These are phyloP conservation scores for Stichodactyla mertensii DNA, from an alignment of 64 coral and sea anemone species.

Conservation along the genomic window DNA sequence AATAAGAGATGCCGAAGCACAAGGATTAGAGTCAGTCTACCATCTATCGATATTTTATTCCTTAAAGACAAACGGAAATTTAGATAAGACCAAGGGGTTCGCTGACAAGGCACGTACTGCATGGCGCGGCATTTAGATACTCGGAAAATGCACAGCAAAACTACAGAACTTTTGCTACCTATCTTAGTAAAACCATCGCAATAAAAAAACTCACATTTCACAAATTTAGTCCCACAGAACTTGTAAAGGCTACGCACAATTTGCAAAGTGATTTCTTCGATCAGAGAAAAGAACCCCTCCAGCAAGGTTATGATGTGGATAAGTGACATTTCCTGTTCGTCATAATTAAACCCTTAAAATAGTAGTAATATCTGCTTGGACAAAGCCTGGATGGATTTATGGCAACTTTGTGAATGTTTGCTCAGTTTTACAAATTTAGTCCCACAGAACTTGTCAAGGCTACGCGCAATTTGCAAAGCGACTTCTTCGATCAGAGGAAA, in stretches of 20 bases:
- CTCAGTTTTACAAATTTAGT: no score
- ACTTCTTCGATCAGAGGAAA: not conserved
- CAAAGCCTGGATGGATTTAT: not conserved
- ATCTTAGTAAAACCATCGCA: no score
- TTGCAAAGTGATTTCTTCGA: no score
- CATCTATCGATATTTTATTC: not conserved
- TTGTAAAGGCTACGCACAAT: no score
- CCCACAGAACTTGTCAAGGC: no score
- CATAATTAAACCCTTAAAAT: not conserved
- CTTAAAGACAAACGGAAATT: conserved; percentile 1
- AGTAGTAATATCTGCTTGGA: not conserved
- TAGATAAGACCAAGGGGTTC: not conserved
- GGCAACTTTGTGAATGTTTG: no score
- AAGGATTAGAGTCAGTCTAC: not conserved
- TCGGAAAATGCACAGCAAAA: no score
- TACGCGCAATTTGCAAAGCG: no score
- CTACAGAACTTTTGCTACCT: no score
- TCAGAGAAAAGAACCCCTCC: not conserved
- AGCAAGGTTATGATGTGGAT: no score
- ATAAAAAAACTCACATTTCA: no score
- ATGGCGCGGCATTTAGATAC: not conserved
- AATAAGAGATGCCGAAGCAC: not conserved
- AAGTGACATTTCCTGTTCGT: not conserved
- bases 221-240: no score
- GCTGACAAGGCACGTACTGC: not conserved